Evolutionary conservation across 2,888 invertebrate species (phyloP), one percentile per base, ranked within the genome.

Genomic region (Gonocerus acuteangulatus): DNA sequence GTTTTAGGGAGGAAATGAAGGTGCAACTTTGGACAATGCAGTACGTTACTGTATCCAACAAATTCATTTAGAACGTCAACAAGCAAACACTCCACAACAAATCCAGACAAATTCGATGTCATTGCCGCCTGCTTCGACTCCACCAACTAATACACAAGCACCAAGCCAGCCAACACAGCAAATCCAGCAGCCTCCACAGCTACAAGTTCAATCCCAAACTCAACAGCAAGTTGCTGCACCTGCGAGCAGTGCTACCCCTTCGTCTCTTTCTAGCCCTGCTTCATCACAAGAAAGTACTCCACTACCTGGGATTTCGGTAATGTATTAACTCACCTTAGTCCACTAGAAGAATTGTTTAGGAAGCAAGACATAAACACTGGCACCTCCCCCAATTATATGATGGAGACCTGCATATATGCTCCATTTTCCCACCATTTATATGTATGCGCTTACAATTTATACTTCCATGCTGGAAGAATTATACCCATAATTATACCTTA

Each of bases 11-110:
- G 47, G 22, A 47, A 19, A 47, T 18, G 47, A 16, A 22, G 19
- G 21, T 16, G 3, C 16, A 11, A 11, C 48, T 19, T 15, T 58
- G 22, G 58, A 60, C 19, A 51, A 18, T n/a, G 60, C 44, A 13
- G 9, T 60, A n/a, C 60, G 60, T 13, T 49, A 60, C 42, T 60
- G 60, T 18, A 48, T 39, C 9, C 60, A 60, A 15, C 49, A 60
- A 34, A 47, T 60, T n/a, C 27, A 39, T 2, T 23, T 27, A 19
- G 49, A 51, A 4, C 39, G 39, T 13, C 47, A 47, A 22, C 48
- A 36, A 32, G 36, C 39, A n/a, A 16, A 16, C 15, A 27, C 59
- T 39, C 48, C 48, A 15, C 19, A 36, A 9, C 59, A 27, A 27
- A 6, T 27, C 9, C 27, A 27, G 27, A 6, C 27, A 6, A 27